phyloP scores from a whole-genome alignment of 1,140 invertebrate genomes.

The Luehdorfia chinensis region DNA sequence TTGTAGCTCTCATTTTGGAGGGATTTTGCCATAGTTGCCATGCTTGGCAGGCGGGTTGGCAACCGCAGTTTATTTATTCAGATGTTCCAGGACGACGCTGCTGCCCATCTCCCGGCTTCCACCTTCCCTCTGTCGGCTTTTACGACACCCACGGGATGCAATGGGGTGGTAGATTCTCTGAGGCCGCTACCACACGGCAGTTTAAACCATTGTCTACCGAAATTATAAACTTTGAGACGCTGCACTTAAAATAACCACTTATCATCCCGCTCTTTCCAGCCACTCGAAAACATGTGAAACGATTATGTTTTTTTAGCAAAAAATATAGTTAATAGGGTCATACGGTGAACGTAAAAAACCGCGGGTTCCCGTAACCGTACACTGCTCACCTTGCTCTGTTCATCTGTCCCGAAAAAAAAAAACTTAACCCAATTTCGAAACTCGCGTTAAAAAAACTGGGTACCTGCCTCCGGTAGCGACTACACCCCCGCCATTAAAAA shows the following conservation, averaged over 20 bases:
- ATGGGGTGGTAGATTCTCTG: too few species aligned
- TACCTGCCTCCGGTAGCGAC: slow-evolving; percentile 62
- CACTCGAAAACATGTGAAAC: slow-evolving; percentile 56
- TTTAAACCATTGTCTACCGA: too few species aligned
- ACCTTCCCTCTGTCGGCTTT: too few species aligned
- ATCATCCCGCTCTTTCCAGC: slow-evolving; percentile 13
- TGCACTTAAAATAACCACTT: slow-evolving; percentile 8
- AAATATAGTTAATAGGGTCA: slow-evolving; percentile 59
- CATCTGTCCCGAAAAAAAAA: slow-evolving; percentile 62
- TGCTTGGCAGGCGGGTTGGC: too few species aligned
- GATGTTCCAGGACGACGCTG: too few species aligned
- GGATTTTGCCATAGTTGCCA: too few species aligned
- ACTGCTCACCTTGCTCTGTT: slow-evolving; percentile 61
- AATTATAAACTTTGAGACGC: too few species aligned
- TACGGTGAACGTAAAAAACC: slow-evolving; percentile 50
- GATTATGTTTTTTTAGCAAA: slow-evolving; percentile 43
- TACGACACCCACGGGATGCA: too few species aligned
- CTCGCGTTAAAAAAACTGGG: slow-evolving; percentile 44
- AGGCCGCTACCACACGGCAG: too few species aligned
- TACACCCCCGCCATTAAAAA: slow-evolving; percentile 44
- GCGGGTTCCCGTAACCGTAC: slow-evolving; percentile 66
- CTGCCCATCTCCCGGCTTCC: too few species aligned
- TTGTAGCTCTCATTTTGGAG: too few species aligned
- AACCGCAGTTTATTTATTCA: too few species aligned
- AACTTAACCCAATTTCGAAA: slow-evolving; percentile 68